Evolutionary conservation across 2,888 invertebrate species (phyloP), one percentile per base, ranked within the genome.

Genomic region (Germaria angustata): DNA sequence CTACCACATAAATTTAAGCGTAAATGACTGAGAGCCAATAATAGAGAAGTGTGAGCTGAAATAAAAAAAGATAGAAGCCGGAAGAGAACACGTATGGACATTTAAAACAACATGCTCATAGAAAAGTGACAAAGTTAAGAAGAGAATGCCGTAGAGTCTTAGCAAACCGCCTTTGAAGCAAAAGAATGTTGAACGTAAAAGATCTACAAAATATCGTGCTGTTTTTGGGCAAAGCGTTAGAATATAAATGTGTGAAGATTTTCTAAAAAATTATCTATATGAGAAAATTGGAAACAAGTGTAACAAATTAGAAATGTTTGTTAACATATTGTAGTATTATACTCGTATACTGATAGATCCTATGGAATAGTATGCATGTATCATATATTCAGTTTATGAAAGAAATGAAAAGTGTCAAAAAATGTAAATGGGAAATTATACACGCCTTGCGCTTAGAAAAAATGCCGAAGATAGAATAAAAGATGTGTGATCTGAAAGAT

Each of bases 391-490:
- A 49, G 46, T 68, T 44, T 22, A 57, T 55, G 22, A 24, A 20
- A 36, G 20, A 72, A 39, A 28, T 2, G 68, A 66, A 57, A 80
- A 79, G 85, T 85, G 85, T 84, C 84, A 85, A 85, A 80, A 87
- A 87, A 87, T 86, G 87, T 86, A 88, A 79, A 89, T 89, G 84
- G 84, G 88, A 80, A 65, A 90, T 89, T 89, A 86, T 89, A 86
- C 83, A 89, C 86, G 90, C 89, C 86, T 85, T 75, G 85, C 65
- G 55, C 46, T 73, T 66, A 61, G 36, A 69, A 72, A 34, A 46
- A 13, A 17, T 22, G 39, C 53, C 20, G 44, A 9, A 63, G 32
- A 20, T n/a, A 6, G 13, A 32, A 13, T 34, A 59, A 55, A 55
- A 24, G 36, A 34, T 20, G 1, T 68, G 17, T 59, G 75, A 82